phyloP scores from a whole-genome alignment of 2,797 vertebrate genomes.

The Zalophus californianus region DNA sequence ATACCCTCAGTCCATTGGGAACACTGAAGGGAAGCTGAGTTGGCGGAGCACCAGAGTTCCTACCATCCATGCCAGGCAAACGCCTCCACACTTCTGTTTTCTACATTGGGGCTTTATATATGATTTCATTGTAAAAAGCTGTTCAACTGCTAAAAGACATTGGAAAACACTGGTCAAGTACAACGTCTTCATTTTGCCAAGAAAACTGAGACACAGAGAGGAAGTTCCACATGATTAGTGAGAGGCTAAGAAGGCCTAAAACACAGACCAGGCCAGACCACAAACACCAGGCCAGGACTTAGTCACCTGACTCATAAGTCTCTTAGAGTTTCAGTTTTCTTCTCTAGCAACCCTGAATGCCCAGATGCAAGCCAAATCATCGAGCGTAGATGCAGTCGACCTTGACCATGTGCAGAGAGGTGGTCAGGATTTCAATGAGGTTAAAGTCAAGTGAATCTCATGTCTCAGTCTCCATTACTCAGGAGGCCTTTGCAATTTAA shows the following conservation, averaged over 20 bases:
- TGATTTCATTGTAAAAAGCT: background rate
- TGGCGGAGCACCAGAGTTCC: background rate
- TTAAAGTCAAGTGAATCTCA: background rate
- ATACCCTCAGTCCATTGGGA: background rate
- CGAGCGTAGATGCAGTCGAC: background rate
- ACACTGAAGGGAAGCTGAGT: background rate
- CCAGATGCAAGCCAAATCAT: background rate
- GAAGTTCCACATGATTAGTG: background rate
- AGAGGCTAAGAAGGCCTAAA: background rate
- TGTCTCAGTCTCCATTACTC: background rate
- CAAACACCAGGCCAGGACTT: background rate
- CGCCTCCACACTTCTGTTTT: background rate
- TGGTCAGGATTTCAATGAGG: background rate
- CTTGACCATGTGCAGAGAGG: background rate
- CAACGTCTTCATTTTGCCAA: slow-evolving; percentile 32
- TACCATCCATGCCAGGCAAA: too few relatives aligned
- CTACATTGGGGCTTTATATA: background rate
- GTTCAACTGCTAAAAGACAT: background rate
- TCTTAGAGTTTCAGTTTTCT: slow-evolving; percentile 31
- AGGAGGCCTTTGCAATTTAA: background rate
- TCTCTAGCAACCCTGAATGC: background rate
- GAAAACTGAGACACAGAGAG: slow-evolving; percentile 6
- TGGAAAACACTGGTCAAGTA: background rate
- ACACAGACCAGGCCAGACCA: background rate
- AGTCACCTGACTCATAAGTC: background rate